Evolutionary conservation across 2,888 invertebrate genomes (phyloP), one percentile per base, ranked within the genome.

Genomic region (Epinotia brunnichana): DNA sequence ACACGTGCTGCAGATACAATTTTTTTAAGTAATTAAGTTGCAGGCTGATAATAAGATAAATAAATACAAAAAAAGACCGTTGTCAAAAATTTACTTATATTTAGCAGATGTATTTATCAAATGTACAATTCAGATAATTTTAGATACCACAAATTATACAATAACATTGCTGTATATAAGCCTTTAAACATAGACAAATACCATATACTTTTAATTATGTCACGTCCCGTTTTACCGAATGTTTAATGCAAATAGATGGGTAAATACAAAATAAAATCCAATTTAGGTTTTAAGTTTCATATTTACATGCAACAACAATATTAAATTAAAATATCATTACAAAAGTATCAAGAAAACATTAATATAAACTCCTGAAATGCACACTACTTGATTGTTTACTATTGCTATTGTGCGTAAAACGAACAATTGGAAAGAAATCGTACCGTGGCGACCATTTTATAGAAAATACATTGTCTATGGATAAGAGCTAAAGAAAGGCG

Each of bases 391-490:
- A 24, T 72, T 66, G 60, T 44, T 51, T 41, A 62, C 54, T 24
- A 64, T 17, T 51, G 41, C 17, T 64, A 51, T 15, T 72, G 60
- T 83, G 82, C 80, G 74, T 85, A 57, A 51, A 82, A 79, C 73
- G 85, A 80, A 84, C 76, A 75, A 79, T 77, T 73, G 39, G 24
- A 72, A 76, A 83, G 86, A 87, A 87, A 79, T 86, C 78, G 82
- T 85, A 80, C 87, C 87, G 88, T 89, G 90, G 90, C 90, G 87
- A 90, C 92, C 92, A 92, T 92, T 90, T 92, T 92, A 90, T 90
- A 91, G 90, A 92, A 80, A 82, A 76, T 56, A 76, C 71, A 77
- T 90, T 89, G 88, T 93, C 88, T 92, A 90, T 93, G 92, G 85
- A 84, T 76, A 73, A 76, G 81, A 87, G 82, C 88, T 83, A 91